phyloP scores from a whole-genome alignment of 92 coral and sea anemone species.

The Palythoa heliodiscus region DNA sequence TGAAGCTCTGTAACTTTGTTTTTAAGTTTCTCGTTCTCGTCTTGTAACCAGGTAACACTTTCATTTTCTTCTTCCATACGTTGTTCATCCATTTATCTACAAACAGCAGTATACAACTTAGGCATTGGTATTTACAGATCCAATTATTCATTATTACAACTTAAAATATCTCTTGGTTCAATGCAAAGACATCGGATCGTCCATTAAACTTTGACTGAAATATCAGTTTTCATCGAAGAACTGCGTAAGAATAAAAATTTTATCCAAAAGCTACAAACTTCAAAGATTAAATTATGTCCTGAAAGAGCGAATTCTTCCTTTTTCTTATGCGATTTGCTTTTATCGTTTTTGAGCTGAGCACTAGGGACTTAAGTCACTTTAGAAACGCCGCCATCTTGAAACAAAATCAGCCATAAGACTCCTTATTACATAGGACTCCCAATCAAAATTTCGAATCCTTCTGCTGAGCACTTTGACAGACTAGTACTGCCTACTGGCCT shows the following conservation, averaged over 20 bases:
- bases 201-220: constrained; percentile 16
- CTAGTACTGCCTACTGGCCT: too few species aligned
- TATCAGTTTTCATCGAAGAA: neutral
- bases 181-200: constrained; percentile 2
- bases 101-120: constrained; percentile 43
- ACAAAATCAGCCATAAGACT: too few species aligned
- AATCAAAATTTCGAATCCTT: too few species aligned
- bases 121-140: constrained; percentile 27
- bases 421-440: too few species aligned
- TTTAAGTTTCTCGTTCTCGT: constrained; percentile 33
- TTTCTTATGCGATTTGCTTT: neutral
- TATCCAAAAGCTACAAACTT: constrained; percentile 37
- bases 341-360: too few species aligned
- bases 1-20: constrained; percentile 57
- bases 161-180: neutral
- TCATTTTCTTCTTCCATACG: constrained; percentile 43
- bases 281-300: constrained; percentile 14
- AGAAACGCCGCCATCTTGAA: too few species aligned
- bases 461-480: too few species aligned
- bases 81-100: constrained; percentile 51
- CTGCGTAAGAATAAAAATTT: neutral
- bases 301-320: constrained; percentile 3
- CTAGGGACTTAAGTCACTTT: too few species aligned
- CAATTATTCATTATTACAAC: constrained; percentile 11
- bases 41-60: constrained; percentile 14